Conservation (phyloP, 2,113 vertebrate species). For the Hucho hucho region DNA sequence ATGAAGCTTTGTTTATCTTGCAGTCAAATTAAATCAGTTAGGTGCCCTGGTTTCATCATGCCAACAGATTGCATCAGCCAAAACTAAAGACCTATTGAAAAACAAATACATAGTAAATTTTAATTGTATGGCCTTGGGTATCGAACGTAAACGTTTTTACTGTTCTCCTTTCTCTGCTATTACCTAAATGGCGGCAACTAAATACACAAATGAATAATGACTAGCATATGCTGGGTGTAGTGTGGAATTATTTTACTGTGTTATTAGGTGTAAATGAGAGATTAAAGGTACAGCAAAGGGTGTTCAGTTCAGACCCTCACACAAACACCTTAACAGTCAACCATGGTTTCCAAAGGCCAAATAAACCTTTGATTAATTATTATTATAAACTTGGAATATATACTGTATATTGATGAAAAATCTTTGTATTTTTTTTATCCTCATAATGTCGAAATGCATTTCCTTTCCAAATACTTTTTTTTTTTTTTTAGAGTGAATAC, state of each 20-base stretch:
- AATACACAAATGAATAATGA: conserved; percentile 73
- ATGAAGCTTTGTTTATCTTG: conserved; percentile 27
- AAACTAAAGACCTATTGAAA: conserved; percentile 65
- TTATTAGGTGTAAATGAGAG: conserved; percentile 60
- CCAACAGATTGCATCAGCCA: conserved; percentile 62
- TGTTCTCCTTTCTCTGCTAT: conserved; percentile 56
- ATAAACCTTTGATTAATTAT: neutral
- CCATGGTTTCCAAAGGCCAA: neutral
- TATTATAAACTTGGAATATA: neutral
- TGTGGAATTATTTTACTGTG: conserved; percentile 56
- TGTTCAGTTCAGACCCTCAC: neutral
- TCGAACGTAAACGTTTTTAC: conserved; percentile 56
- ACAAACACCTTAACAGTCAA: neutral
- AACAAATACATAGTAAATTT: conserved; percentile 78
- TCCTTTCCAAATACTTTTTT: neutral
- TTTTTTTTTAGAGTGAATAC: neutral
- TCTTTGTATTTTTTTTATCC: neutral
- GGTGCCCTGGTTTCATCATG: conserved; percentile 27
- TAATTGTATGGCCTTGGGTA: conserved; percentile 68
- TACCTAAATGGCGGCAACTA: conserved; percentile 58
- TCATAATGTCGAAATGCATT: neutral
- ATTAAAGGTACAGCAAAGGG: conserved; percentile 48
- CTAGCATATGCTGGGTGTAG: conserved; percentile 66
- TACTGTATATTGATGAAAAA: neutral
- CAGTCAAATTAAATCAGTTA: conserved; percentile 28